Conservation (phyloP, 2,888 invertebrate genomes). For the Campopleginae sp. region DNA sequence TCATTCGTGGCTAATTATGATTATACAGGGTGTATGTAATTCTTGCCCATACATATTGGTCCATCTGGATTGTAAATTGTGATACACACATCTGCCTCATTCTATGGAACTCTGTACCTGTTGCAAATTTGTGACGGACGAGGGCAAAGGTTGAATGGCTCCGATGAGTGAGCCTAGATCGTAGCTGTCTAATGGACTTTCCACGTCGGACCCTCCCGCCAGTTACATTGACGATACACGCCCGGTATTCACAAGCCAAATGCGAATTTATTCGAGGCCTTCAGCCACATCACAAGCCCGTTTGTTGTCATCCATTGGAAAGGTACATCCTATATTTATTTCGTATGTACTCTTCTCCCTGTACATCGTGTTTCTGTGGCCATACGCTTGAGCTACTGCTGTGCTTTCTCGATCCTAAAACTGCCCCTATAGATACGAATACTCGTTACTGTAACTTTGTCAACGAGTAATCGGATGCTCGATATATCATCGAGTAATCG, state of each 20-base stretch:
- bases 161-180: constrained; percentile 56
- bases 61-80: background rate
- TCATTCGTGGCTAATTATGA: background rate
- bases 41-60: background rate
- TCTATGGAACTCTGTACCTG: constrained; percentile 34
- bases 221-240: constrained; percentile 42
- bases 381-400: background rate
- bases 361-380: constrained; percentile 7
- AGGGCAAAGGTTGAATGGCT: constrained; percentile 47
- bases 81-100: background rate
- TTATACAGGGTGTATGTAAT: background rate
- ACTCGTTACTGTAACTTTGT: background rate
- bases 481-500: constrained; percentile 40
- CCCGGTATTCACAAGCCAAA: constrained; percentile 48
- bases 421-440: constrained; percentile 12
- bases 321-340: constrained; percentile 3
- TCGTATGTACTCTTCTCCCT: constrained; percentile 15
- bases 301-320: constrained; percentile 2
- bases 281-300: constrained; percentile 15
- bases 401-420: background rate
- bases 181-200: constrained; percentile 65
- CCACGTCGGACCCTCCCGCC: constrained; percentile 51
- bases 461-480: constrained; percentile 26
- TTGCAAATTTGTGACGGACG: constrained; percentile 38
- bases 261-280: constrained; percentile 64